Percentiles rank a stretch among this genome's conserved stretches.
Evolutionary conservation across 2,888 invertebrate species (phyloP).

Genomic region (Flexamia atlantica): DNA sequence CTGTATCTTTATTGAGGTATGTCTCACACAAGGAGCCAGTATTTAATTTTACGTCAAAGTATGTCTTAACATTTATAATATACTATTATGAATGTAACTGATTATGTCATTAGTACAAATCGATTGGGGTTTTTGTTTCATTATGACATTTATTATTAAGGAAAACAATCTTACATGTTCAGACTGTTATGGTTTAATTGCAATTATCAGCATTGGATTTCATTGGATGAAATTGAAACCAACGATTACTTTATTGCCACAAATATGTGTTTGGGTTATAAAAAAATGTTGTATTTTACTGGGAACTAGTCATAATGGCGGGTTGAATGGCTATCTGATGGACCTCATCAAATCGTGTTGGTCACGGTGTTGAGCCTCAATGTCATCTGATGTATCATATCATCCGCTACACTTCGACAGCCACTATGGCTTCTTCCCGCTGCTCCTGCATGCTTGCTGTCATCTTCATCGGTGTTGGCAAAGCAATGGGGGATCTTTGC

Average conservation of each 20-base stretch:
- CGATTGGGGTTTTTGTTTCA: too few species aligned
- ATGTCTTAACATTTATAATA: too few species aligned
- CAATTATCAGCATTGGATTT: too few species aligned
- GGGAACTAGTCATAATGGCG: background rate
- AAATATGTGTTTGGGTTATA: background rate
- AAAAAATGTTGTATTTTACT: background rate
- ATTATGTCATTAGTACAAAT: too few species aligned
- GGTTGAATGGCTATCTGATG: constrained; percentile 47
- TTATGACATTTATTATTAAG: too few species aligned
- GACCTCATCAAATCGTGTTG: constrained; percentile 41
- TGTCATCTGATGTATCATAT: constrained; percentile 34
- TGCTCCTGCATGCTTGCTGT: background rate
- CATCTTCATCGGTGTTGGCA: background rate
- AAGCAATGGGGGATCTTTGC: constrained; percentile 24
- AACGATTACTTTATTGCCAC: background rate
- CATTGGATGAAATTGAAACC: too few species aligned
- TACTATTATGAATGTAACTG: too few species aligned
- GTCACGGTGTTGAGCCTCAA: constrained; percentile 33
- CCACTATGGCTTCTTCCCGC: constrained; percentile 12
- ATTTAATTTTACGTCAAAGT: too few species aligned
- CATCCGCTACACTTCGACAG: background rate
- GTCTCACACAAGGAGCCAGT: too few species aligned
- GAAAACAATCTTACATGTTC: too few species aligned
- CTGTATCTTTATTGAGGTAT: too few species aligned
- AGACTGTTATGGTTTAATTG: too few species aligned